Base-by-base conservation (phyloP, 2,797 vertebrate genomes). In the Pogonophryne albipinna region DNA sequence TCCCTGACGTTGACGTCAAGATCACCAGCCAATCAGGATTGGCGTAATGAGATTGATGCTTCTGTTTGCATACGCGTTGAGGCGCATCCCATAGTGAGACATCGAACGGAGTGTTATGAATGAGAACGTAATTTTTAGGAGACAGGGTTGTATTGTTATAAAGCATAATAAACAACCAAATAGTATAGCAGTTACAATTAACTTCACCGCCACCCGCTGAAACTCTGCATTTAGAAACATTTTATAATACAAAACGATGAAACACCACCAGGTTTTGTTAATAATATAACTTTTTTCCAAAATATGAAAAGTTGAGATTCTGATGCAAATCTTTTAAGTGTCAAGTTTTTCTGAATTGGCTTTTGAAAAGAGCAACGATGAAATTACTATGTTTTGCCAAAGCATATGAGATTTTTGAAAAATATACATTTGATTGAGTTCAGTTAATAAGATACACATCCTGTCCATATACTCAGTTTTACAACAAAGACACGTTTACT, bases 341-440 rank as follows among this genome's bases (percentile, higher is more conserved):
- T n/a, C 19, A 20, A 20, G 14, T 20, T 20, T 63, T 13, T 19
- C 17, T 47, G 6, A 38, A 1, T 38, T 38, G 8, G 7, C 34
- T 38, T 38, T 38, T 38, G 9, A 42, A 14, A 4, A 38, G 20
- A 34, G 15, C 1, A 27, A 55, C 63, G 2, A n/a, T 27, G 3
- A 41, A 65, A 65, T 1, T 38, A 10, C 4, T 27, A 10, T 47
- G 60, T 4, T 47, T 6, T 41, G 49, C 12, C 63, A 46, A 46
- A 66, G 7, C 23, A 42, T 17, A 7, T 10, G 4, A 51, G 4
- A 46, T 55, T 10, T 10, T 9, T 53, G 15, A 27, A 23, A 69
- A 58, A 42, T n/a, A 4, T 0, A 1, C 0, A 34, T 57, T 79
- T 73, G 66, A 84, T 51, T 70, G 16, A 74, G 41, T 47, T 67